These are phyloP conservation scores for Cantharis rufa DNA, from an alignment of 2,888 invertebrate species.

Conservation along the genomic window DNA sequence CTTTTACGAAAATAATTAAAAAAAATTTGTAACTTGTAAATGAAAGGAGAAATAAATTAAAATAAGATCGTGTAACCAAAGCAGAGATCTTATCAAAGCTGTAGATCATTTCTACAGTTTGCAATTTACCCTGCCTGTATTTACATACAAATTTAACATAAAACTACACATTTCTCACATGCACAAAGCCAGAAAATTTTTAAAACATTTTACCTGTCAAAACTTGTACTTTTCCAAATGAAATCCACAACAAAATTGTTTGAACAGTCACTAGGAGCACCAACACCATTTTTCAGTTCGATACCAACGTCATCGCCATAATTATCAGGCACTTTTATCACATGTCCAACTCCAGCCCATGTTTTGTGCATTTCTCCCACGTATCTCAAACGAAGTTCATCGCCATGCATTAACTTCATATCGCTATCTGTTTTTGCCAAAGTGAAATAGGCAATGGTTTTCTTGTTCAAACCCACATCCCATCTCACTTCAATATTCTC, in stretches of 20 bases:
- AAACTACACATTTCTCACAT: too few species aligned
- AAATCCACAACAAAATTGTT: conserved; percentile 98
- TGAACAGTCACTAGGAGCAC: conserved; percentile 91
- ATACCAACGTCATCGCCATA: conserved; percentile 98
- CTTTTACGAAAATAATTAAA: too few species aligned
- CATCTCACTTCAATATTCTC: conserved; percentile 98
- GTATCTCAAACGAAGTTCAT: conserved; percentile 91
- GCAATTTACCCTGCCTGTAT: too few species aligned
- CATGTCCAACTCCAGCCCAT: conserved; percentile 98
- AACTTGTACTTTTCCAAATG: conserved; percentile 98
- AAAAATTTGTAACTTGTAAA: too few species aligned
- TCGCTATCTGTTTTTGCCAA: conserved; percentile 97
- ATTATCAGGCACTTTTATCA: conserved; percentile 94
- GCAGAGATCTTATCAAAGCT: too few species aligned
- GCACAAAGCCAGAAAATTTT: not conserved
- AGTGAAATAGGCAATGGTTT: conserved; percentile 96
- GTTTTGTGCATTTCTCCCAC: conserved; percentile 91
- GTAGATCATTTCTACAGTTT: too few species aligned
- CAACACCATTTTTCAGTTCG: conserved; percentile 89
- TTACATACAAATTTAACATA: too few species aligned
- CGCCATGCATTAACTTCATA: conserved; percentile 99
- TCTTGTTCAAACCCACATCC: conserved; percentile 98
- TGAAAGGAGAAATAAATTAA: too few species aligned
- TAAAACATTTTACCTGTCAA: conserved; percentile 73
- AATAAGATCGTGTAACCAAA: too few species aligned